Base-by-base conservation (phyloP, 2,888 invertebrate genomes). In the Drosophila testacea region DNA sequence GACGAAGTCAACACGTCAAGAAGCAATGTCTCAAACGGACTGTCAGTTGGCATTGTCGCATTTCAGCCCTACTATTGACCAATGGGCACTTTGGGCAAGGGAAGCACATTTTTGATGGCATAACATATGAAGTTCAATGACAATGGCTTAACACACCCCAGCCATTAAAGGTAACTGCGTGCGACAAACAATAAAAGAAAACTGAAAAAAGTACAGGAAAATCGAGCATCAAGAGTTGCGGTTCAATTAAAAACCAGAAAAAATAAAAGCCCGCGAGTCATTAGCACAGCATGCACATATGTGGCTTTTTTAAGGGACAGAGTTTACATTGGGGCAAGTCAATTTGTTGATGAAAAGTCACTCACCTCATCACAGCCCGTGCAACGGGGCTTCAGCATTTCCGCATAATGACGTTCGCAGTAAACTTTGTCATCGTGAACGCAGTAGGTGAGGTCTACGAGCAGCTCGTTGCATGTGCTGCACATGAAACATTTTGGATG, bases 331-430 rank as follows among this genome's bases (percentile, higher is more conserved):
- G 34, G 42, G 2, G 34, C 36, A 36, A 32, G 34, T n/a, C 60
- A 62, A 73, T 77, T 67, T 48, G 73, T 52, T 67, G 69, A 57
- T 54, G 44, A 7, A 38, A 36, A 28, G 27, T 59, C 11, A 86
- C 96, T 94, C 92, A 99, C 99, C 97, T 99, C 99, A 93, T 99
- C 99, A 93, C 99, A 99, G 82, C 98, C 97, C 74, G 97, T 95
- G 93, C 99, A 99, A 88, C 99, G 94, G 13, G 99, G 98, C 93
- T 98, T 98, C 91, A 99, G 94, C 90, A 96, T 95, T 93, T 99
- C 99, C 55, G 98, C 98, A 93, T 98, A 99, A 93, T 99, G 99
- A 76, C 98, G 94, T 91, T 98, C 98, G 93, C 98, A 98, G 93
- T 96, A 98, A 77, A 98, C 94, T 76, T 95, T 94, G 80, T 97